These are phyloP conservation scores for Parus major DNA, from an alignment of 2,113 vertebrate genomes.

Conservation along the genomic window DNA sequence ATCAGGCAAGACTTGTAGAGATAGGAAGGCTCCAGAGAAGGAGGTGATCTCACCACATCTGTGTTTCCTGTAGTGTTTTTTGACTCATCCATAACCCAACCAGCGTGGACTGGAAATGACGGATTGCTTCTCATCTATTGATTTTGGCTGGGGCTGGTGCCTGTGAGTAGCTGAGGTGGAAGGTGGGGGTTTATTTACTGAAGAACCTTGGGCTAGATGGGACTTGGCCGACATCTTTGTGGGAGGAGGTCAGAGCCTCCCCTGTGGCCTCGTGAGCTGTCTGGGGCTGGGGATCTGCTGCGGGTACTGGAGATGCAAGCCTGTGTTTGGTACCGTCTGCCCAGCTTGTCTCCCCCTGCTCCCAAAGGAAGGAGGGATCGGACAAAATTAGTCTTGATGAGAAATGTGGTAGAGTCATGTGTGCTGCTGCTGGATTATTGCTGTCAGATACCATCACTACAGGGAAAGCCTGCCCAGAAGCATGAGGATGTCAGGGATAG, in stretches of 20 bases:
- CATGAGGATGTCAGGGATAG: not conserved
- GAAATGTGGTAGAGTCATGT: not conserved
- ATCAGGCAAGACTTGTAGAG: not conserved
- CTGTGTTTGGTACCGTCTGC: fast-evolving
- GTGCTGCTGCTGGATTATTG: not conserved
- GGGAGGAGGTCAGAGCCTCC: conserved; percentile 7
- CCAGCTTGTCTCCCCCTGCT: fast-evolving
- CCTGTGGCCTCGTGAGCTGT: not conserved
- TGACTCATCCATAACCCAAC: conserved; percentile 14
- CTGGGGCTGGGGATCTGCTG: not conserved
- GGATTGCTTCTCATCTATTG: conserved; percentile 26
- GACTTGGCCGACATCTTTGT: not conserved
- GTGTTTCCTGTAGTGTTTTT: conserved; percentile 3
- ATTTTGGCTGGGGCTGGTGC: conserved; percentile 4
- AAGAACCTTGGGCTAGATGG: not conserved
- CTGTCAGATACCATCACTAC: not conserved
- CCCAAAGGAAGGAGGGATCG: not conserved
- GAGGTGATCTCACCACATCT: conserved; percentile 40
- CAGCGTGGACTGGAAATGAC: conserved; percentile 9
- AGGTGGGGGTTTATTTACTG: conserved; percentile 29
- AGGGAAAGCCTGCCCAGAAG: not conserved
- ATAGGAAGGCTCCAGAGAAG: conserved; percentile 31
- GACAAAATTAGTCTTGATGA: not conserved
- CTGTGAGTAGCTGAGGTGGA: conserved; percentile 4
- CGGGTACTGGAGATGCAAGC: not conserved